Evolutionary conservation across 2,797 vertebrate species (phyloP), one percentile per base, ranked within the genome.

Genomic region (Falco cherrug): DNA sequence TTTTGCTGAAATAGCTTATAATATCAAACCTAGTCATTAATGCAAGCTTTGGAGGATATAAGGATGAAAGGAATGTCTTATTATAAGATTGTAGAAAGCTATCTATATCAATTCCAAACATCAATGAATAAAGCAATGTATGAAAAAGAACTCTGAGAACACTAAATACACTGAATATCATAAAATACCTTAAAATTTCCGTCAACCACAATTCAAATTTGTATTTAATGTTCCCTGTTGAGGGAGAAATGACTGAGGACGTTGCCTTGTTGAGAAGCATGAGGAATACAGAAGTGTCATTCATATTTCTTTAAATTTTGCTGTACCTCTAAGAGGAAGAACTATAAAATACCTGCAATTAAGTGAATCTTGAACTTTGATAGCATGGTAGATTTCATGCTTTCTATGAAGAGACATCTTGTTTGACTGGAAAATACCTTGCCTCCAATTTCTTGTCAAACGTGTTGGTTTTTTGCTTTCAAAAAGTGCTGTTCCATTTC

Each of bases 371-470:
- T 92, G 76, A 95, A 87, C 84, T 87, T 97, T 63, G 19, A 76
- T 87, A 89, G 71, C 41, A 87, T 96, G 87, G 83, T 85, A 95
- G 82, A 90, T 96, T 79, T 90, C 95, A 93, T 77, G n/a, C 51
- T 84, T 96, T 89, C 87, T 85, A 37, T 53, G 76, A 97, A 89
- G n/a, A 96, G 97, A 92, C 61, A 69, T 67, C 96, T 93, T 96
- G 82, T 96, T 97, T 97, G 95, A 96, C 77, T 94, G 85, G 93
- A 78, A 97, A 97, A 95, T 69, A 92, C 59, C 95, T 82, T 89
- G 53, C 53, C 79, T 94, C 64, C 69, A 53, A 29, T 97, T 94
- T 97, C 95, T 94, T 96, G 90, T 98, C 93, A 97, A 57, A 91
- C 28, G 5, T 29, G 35, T 89, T 96, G 57, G 39, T 48, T 95